Conservation (phyloP, 2,797 vertebrate genomes). For the Amphiprion clarkii region DNA sequence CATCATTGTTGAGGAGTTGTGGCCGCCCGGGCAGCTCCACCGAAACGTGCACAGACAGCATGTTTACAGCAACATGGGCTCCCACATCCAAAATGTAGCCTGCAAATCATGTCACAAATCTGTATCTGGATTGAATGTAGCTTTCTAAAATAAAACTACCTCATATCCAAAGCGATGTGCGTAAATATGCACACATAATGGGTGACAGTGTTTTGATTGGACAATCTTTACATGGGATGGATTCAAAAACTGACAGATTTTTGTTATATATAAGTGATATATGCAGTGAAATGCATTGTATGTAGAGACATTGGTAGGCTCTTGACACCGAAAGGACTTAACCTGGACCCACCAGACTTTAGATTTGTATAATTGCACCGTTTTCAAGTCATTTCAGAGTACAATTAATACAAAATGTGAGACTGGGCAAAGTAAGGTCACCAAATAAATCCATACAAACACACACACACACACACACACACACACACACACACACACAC, state of each 20-base stretch:
- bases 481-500: too few relatives aligned
- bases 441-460: too few relatives aligned
- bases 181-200: neutral
- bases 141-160: neutral
- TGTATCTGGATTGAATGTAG: neutral
- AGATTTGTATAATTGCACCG: too few relatives aligned
- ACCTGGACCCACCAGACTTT: too few relatives aligned
- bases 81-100: neutral
- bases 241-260: neutral
- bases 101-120: neutral
- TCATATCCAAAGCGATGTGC: neutral
- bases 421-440: too few relatives aligned
- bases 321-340: too few relatives aligned
- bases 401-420: too few relatives aligned
- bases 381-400: too few relatives aligned
- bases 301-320: too few relatives aligned
- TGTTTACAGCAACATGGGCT: neutral
- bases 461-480: too few relatives aligned
- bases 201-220: neutral
- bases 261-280: too few relatives aligned
- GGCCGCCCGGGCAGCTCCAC: constrained; percentile 5
- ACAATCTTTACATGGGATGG: neutral
- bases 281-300: too few relatives aligned
- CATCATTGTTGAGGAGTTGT: constrained; percentile 73
- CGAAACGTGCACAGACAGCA: constrained; percentile 1